These are phyloP conservation scores for Cremastobaeus sp. DNA, from an alignment of 2,888 invertebrate species.

Conservation along the genomic window DNA sequence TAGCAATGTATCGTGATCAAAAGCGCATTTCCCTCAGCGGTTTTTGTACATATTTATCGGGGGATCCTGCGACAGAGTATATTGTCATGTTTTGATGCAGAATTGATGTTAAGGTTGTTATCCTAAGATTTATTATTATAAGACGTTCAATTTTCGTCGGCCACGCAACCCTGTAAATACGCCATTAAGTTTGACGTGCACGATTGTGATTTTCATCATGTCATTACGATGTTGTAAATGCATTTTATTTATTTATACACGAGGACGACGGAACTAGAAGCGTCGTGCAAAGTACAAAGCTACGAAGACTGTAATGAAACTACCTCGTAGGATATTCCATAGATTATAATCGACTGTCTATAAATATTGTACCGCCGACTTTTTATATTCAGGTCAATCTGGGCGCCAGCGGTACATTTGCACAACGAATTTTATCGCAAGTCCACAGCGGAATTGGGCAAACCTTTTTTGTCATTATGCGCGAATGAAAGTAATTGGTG, in stretches of 20 bases:
- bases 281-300: slow-evolving; percentile 37
- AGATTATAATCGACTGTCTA: slow-evolving; percentile 10
- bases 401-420: slow-evolving; percentile 5
- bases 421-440: slow-evolving; percentile 10
- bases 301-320: slow-evolving; percentile 42
- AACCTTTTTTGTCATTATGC: too few species aligned
- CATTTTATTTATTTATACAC: slow-evolving; percentile 44
- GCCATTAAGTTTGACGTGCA: slow-evolving; percentile 32
- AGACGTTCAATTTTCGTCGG: neutral
- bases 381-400: too few species aligned
- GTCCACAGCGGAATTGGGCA: too few species aligned
- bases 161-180: slow-evolving; percentile 17
- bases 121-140: neutral
- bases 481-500: too few species aligned
- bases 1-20: slow-evolving; percentile 37
- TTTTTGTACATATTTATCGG: slow-evolving; percentile 25
- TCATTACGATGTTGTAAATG: slow-evolving; percentile 36
- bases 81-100: slow-evolving; percentile 17
- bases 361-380: slow-evolving; percentile 29
- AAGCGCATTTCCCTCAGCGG: neutral
- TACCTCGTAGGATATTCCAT: slow-evolving; percentile 39
- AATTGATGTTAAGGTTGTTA: slow-evolving; percentile 29
- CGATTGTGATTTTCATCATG: slow-evolving; percentile 37
- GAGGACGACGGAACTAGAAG: neutral
- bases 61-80: slow-evolving; percentile 2